Evolutionary conservation across 2,888 invertebrate genomes (phyloP).

Genomic region (Serripes groenlandicus): DNA sequence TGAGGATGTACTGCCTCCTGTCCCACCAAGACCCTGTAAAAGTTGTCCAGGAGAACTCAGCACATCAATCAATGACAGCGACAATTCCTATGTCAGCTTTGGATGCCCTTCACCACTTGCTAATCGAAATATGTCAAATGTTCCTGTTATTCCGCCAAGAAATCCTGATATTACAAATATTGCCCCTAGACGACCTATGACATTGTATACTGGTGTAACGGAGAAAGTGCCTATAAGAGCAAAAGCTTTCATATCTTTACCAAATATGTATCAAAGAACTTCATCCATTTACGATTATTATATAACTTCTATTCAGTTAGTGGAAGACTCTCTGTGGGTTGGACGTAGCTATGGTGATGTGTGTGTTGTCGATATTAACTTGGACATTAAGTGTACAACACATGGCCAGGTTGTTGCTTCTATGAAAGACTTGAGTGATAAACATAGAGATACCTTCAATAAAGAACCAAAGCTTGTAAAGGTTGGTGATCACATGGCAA

Average conservation of each 20-base stretch:
- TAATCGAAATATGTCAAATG: background rate
- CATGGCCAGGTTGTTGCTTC: constrained; percentile 51
- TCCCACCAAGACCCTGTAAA: background rate
- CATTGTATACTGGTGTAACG: background rate
- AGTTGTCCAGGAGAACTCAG: too few species aligned
- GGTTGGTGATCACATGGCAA: constrained; percentile 48
- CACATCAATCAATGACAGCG: background rate
- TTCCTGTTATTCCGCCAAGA: background rate
- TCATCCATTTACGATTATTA: background rate
- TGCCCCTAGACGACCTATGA: background rate
- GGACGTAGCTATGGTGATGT: constrained; percentile 77
- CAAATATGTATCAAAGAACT: constrained; percentile 5
- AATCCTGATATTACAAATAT: background rate
- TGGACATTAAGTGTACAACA: background rate
- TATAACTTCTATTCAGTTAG: constrained; percentile 65
- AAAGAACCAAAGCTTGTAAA: constrained; percentile 27
- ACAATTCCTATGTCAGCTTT: background rate
- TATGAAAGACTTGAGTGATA: constrained; percentile 32
- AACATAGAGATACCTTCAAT: background rate
- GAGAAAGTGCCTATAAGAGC: background rate
- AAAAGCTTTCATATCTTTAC: constrained; percentile 26
- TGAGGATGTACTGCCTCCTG: background rate
- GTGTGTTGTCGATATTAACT: constrained; percentile 48
- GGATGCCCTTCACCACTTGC: background rate
- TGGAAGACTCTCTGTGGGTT: constrained; percentile 76